phyloP scores from a whole-genome alignment of 2,113 vertebrate genomes.

The Herpailurus yagouaroundi region DNA sequence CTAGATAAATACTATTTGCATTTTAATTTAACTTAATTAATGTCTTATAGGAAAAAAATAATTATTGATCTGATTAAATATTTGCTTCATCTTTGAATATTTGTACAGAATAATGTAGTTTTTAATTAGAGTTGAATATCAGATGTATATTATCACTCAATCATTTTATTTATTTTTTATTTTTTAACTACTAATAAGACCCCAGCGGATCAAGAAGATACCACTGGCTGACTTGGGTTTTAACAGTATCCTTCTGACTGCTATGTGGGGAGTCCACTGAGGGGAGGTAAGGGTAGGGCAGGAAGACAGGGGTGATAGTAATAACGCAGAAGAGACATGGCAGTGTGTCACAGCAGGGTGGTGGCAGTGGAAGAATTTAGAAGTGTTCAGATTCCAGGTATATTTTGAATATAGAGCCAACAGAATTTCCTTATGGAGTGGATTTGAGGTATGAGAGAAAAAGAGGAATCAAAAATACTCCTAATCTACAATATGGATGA shows the following conservation, averaged over 20 bases:
- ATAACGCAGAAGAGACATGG: not conserved
- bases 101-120: not conserved
- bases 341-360: too few species aligned
- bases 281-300: not conserved
- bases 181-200: not conserved
- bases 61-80: not conserved
- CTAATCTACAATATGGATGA: not conserved
- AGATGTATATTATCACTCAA: not conserved
- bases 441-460: not conserved
- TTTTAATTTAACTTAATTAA: not conserved
- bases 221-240: not conserved
- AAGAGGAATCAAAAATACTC: not conserved
- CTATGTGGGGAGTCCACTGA: not conserved
- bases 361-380: not conserved
- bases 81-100: not conserved
- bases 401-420: not conserved
- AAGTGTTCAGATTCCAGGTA: not conserved
- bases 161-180: not conserved
- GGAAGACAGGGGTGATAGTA: not conserved
- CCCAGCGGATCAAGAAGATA: not conserved
- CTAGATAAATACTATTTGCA: not conserved
- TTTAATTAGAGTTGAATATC: not conserved
- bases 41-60: not conserved
- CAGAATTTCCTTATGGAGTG: not conserved
- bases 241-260: not conserved